Conservation (phyloP, 1,140 invertebrate genomes). For the Chrysomallon squamiferum region DNA sequence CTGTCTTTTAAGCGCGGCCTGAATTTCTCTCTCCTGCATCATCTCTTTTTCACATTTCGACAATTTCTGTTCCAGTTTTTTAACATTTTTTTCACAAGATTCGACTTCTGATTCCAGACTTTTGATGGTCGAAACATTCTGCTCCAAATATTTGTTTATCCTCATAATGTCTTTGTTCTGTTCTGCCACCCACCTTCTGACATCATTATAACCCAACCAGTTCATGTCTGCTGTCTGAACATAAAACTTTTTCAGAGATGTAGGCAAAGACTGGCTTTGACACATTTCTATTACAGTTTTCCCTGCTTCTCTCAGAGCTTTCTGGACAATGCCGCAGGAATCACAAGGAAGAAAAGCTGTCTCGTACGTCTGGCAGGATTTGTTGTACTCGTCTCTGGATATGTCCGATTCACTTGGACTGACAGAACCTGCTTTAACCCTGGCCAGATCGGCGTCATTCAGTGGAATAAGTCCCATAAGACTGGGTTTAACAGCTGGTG, state of each 20-base stretch:
- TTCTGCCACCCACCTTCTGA: conserved; percentile 53
- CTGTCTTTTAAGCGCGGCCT: conserved; percentile 39
- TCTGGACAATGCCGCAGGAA: conserved; percentile 55
- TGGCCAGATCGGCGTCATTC: conserved; percentile 27
- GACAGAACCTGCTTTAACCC: conserved; percentile 4
- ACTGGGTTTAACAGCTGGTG: conserved; percentile 10
- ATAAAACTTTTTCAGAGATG: conserved; percentile 50
- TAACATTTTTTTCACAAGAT: conserved; percentile 34
- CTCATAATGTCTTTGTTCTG: conserved; percentile 57
- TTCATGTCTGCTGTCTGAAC: conserved; percentile 42
- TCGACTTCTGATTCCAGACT: conserved; percentile 48
- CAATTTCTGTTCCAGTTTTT: conserved; percentile 46
- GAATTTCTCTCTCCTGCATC: conserved; percentile 48
- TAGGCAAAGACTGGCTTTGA: conserved; percentile 52
- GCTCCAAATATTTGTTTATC: conserved; percentile 49
- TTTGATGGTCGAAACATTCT: conserved; percentile 42
- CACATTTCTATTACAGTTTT: conserved; percentile 50
- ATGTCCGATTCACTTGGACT: neutral
- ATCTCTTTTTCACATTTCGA: conserved; percentile 45
- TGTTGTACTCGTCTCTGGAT: conserved; percentile 50
- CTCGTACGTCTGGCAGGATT: conserved; percentile 57
- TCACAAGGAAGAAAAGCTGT: conserved; percentile 61
- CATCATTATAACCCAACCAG: conserved; percentile 56
- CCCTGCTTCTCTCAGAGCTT: conserved; percentile 45
- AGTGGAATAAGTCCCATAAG: conserved; percentile 35